Evolutionary conservation across 2,888 invertebrate species (phyloP).

Genomic region (Synergus itoensis): DNA sequence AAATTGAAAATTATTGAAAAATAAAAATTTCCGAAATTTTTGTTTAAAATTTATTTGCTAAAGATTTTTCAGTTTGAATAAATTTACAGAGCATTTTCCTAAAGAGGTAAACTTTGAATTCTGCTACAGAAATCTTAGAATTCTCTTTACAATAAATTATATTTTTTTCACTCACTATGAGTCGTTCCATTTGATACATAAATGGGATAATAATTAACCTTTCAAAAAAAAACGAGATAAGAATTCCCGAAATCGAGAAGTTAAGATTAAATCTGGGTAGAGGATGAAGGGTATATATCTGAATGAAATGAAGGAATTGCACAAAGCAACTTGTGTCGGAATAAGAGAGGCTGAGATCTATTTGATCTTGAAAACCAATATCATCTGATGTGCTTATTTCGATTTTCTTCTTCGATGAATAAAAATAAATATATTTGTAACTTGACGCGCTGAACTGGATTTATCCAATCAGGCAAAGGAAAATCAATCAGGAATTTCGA

Average conservation of each 20-base stretch:
- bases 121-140: neutral
- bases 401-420: slow-evolving; percentile 16
- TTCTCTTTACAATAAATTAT: no score
- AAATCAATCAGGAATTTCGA: slow-evolving; percentile 8
- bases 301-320: neutral
- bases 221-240: neutral
- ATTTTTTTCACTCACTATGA: no score
- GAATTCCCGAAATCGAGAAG: neutral
- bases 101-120: neutral
- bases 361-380: neutral
- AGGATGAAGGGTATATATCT: neutral
- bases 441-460: neutral
- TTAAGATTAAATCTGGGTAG: neutral
- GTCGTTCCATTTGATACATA: neutral
- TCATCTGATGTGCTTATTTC: slow-evolving; percentile 17
- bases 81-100: neutral
- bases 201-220: neutral
- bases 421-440: neutral
- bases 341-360: neutral
- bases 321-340: neutral
- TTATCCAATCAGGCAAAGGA: neutral
- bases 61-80: neutral
- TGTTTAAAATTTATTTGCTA: no score
- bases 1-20: no score
- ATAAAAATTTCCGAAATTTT: no score